Base-by-base conservation (phyloP, 2,888 invertebrate species). In the Cryptus armator region DNA sequence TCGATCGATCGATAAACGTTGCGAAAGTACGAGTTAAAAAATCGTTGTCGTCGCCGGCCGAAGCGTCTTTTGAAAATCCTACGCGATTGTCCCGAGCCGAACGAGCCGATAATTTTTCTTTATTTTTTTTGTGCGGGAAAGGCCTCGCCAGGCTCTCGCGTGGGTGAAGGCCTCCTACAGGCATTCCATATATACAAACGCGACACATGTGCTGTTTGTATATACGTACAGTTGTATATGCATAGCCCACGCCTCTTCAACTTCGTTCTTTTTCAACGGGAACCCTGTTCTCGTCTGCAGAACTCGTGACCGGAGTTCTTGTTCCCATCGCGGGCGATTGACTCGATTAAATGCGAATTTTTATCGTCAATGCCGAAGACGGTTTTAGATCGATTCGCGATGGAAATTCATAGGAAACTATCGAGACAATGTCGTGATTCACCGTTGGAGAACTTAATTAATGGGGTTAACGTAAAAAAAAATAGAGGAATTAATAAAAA, bases 121-220 rank as follows among this genome's bases (percentile, higher is more conserved):
- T n/a, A n/a, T n/a, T 48, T 48, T 53, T 62, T 46, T 62, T 64
- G 46, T 75, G 37, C 16, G 75, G 59, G 19, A 72, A 78, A 83
- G 53, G 77, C 74, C 72, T 77, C 77, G 81, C 29, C 66, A 64
- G 37, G 64, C 74, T 9, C 12, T 19, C 43, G 68, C 81, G 84
- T 85, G 84, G 84, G 84, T 81, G 81, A 56, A 46, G 67, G 64
- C 74, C 84, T 79, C 84, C 84, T 78, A 85, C 84, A 74, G 81
- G 75, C 78, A 85, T 85, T 85, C 84, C 84, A 9, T 2, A 53
- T 66, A 70, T 48, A 77, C 70, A 78, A 81, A 81, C 10, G 24
- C 71, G 51, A 67, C 51, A 76, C 70, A 59, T 76, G 71, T 46
- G 43, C 46, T n/a, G 10, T 29, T 37, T 72, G 70, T 43, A 79